Evolutionary conservation across 1,140 invertebrate genomes (phyloP).

Genomic region (Venustaconcha ellipsiformis): DNA sequence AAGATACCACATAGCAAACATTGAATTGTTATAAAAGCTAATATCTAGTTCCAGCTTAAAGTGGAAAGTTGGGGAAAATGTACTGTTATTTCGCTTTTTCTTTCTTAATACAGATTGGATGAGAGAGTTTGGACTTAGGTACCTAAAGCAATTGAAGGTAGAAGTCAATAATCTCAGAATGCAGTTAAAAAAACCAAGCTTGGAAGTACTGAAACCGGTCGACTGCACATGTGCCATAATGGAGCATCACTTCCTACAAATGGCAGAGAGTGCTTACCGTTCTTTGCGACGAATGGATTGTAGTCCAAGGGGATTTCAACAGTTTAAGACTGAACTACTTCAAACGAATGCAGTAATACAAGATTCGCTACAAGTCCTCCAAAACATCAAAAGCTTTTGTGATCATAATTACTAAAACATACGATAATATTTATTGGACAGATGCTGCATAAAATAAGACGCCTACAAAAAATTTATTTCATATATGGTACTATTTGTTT

Average conservation of each 20-base stretch:
- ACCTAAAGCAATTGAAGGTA: slow-evolving; percentile 23
- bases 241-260: slow-evolving; percentile 45
- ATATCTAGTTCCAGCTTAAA: too few relatives aligned
- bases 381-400: slow-evolving; percentile 38
- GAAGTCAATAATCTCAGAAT: slow-evolving; percentile 19
- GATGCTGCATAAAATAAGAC: too few relatives aligned
- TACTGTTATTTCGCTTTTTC: not conserved
- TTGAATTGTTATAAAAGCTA: too few relatives aligned
- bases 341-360: slow-evolving; percentile 48
- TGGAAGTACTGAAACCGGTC: slow-evolving; percentile 14
- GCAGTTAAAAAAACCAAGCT: slow-evolving; percentile 18
- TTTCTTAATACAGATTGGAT: slow-evolving; percentile 23
- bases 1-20: too few relatives aligned
- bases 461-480: too few relatives aligned
- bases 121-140: slow-evolving; percentile 24
- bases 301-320: slow-evolving; percentile 37
- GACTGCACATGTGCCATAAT: slow-evolving; percentile 48
- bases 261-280: slow-evolving; percentile 46
- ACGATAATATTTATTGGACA: too few relatives aligned
- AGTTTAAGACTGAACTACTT: slow-evolving; percentile 39
- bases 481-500: too few relatives aligned
- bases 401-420: slow-evolving; percentile 27
- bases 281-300: slow-evolving; percentile 37
- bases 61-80: too few relatives aligned
- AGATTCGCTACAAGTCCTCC: slow-evolving; percentile 38